Evolutionary conservation across 2,888 invertebrate genomes (phyloP).

Genomic region (Cheilosia scutellata): DNA sequence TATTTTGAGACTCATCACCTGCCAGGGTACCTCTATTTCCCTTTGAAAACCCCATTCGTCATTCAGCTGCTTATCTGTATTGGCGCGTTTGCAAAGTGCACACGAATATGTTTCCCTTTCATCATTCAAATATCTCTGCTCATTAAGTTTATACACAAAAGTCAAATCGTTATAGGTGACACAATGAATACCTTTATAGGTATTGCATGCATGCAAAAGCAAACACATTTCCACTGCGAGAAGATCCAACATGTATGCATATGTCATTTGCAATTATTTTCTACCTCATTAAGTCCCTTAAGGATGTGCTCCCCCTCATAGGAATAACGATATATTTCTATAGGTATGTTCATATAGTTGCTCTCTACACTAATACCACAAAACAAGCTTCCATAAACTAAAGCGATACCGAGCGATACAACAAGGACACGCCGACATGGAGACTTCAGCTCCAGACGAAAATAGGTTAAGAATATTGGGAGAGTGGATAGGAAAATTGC

Average conservation of each 20-base stretch:
- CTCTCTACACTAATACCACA: neutral
- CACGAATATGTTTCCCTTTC: conserved; percentile 13
- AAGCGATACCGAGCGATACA: conserved; percentile 15
- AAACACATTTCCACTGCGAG: conserved; percentile 41
- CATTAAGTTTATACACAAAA: conserved; percentile 43
- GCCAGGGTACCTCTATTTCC: too few relatives aligned
- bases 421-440: conserved; percentile 7
- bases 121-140: conserved; percentile 36
- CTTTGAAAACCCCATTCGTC: too few relatives aligned
- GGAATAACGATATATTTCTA: conserved; percentile 24
- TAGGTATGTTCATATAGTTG: neutral
- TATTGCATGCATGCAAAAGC: neutral
- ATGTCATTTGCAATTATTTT: conserved; percentile 73
- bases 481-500: conserved; percentile 60
- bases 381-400: conserved; percentile 5
- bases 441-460: conserved; percentile 24
- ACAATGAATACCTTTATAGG: conserved; percentile 3
- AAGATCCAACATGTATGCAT: conserved; percentile 60
- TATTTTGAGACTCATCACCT: too few relatives aligned
- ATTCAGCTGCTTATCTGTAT: neutral
- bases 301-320: conserved; percentile 52
- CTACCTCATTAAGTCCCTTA: conserved; percentile 69
- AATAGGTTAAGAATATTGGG: conserved; percentile 29
- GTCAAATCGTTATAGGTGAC: conserved; percentile 54
- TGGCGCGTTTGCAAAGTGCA: neutral